Evolutionary conservation across 2,113 vertebrate species (phyloP), one percentile per base, ranked within the genome.

Genomic region (Dinomys branickii): DNA sequence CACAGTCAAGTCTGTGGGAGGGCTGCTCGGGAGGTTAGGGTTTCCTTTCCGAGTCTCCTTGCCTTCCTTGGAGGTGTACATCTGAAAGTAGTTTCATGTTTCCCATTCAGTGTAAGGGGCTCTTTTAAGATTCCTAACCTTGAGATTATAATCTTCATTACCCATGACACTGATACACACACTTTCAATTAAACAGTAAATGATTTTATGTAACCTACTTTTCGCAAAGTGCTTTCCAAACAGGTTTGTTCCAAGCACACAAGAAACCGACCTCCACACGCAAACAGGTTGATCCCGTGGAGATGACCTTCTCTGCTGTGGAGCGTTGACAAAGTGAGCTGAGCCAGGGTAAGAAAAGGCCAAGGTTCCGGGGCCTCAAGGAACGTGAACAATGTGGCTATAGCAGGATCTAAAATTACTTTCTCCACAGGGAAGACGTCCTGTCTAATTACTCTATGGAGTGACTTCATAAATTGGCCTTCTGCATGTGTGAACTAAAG

Each of bases 11-110:
- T 17, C 91, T 52, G 17, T 38, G 96, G 84, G 85, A 88, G 54
- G 89, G 38, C 80, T 59, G 3, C 5, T 77, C 71, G 38, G 1
- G 0, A 35, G 82, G 73, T 63, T 22, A 1, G 0, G 1, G 69
- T 61, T 92, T 75, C 87, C 94, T 86, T 88, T 78, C 89, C 0
- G 6, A 85, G 28, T n/a, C 44, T n/a, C 94, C 30, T 3, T 78
- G 75, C 93, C 69, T 59, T 90, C 80, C 52, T 83, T 67, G 67
- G 69, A 78, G 17, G 61, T 63, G 82, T 38, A 54, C n/a, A 54
- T 92, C 96, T 90, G 80, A 95, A 95, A 95, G 85, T 12, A 81
- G 89, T 85, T 95, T 97, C 84, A 11, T 33, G 92, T 95, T 96
- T 96, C 94, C 67, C 44, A 26, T 95, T 96, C 91, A 94, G 88